phyloP scores from a whole-genome alignment of 2,113 vertebrate genomes.

The Xiphophorus hellerii region DNA sequence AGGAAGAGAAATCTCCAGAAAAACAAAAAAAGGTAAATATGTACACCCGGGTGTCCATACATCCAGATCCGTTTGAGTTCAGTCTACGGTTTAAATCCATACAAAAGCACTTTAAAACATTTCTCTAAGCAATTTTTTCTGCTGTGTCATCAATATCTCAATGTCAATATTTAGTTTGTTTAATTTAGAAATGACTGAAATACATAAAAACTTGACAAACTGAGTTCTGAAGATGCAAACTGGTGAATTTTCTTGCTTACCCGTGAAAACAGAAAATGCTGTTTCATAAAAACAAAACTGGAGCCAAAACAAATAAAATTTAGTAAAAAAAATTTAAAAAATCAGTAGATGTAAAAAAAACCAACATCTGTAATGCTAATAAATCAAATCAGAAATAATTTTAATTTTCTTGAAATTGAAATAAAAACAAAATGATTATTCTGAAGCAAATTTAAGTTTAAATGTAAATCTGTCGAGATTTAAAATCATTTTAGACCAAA shows the following conservation, averaged over 20 bases:
- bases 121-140: background rate
- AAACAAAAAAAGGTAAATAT: background rate
- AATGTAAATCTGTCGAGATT: background rate
- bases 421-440: background rate
- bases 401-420: background rate
- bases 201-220: background rate
- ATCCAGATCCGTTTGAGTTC: background rate
- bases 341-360: background rate
- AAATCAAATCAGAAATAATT: background rate
- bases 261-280: background rate
- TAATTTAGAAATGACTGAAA: background rate
- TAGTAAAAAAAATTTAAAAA: no score
- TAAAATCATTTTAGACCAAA: no score
- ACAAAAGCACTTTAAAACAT: background rate
- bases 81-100: background rate
- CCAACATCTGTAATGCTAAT: background rate
- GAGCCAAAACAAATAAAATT: background rate
- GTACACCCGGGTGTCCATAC: background rate
- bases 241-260: background rate
- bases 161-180: background rate
- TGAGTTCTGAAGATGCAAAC: background rate
- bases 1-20: slow-evolving; percentile 29
- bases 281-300: background rate
- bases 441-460: background rate
- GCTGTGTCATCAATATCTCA: background rate